Conservation (phyloP, 2,888 invertebrate species). For the Platycheirus albimanus region DNA sequence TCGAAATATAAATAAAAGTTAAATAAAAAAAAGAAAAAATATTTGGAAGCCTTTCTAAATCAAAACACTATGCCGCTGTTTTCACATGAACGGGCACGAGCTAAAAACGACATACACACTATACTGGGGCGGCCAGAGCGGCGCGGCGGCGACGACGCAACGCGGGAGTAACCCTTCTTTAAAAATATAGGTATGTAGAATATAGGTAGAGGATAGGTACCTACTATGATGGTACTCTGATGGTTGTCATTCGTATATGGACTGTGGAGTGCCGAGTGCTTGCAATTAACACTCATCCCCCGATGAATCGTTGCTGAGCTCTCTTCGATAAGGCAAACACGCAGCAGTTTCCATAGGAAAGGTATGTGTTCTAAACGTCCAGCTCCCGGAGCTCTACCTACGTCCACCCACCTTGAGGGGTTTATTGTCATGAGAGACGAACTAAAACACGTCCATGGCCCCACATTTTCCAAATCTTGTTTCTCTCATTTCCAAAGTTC, state of each 20-base stretch:
- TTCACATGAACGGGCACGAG: slow-evolving; percentile 36
- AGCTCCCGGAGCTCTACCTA: slow-evolving; percentile 35
- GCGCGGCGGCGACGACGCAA: neutral
- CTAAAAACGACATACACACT: neutral
- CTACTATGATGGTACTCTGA: slow-evolving; percentile 7
- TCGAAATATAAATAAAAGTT: slow-evolving; percentile 56
- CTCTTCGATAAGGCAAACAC: slow-evolving; percentile 40
- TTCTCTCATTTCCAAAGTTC: slow-evolving; percentile 1
- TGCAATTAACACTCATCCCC: slow-evolving; percentile 71
- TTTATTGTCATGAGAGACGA: slow-evolving; percentile 59
- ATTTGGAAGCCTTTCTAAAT: slow-evolving; percentile 58
- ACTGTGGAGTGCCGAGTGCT: slow-evolving; percentile 47
- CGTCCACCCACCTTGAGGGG: slow-evolving; percentile 34
- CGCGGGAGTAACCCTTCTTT: slow-evolving; percentile 28
- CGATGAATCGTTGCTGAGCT: slow-evolving; percentile 33
- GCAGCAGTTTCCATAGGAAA: slow-evolving; percentile 50
- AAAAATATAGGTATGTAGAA: slow-evolving; percentile 7
- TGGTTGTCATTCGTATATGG: slow-evolving; percentile 42
- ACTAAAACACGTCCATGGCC: slow-evolving; percentile 49
- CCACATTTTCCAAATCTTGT: slow-evolving; percentile 25
- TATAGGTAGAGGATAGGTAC: too few species aligned
- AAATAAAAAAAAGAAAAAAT: slow-evolving; percentile 24
- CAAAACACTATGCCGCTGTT: slow-evolving; percentile 62
- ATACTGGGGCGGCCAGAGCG: neutral
- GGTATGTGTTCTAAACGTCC: slow-evolving; percentile 53